Evolutionary conservation across 2,797 vertebrate species (phyloP).

Genomic region (Phoeniculus purpureus): DNA sequence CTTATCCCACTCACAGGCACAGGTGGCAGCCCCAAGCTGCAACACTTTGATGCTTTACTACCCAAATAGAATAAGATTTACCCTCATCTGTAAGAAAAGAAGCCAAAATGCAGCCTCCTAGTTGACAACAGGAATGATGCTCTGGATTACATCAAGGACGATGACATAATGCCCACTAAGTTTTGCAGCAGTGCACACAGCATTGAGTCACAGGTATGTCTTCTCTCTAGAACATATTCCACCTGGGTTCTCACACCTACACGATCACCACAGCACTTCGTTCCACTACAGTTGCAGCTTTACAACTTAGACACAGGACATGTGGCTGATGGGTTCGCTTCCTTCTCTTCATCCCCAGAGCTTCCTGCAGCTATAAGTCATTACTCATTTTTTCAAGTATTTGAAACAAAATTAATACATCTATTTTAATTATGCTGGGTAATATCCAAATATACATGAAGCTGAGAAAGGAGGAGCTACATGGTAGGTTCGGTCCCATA

Average conservation of each 20-base stretch:
- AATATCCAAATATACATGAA: background rate
- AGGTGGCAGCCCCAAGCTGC: background rate
- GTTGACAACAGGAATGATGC: constrained; percentile 21
- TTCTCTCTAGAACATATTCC: background rate
- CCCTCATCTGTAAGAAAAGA: background rate
- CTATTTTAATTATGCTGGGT: background rate
- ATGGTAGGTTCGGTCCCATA: background rate
- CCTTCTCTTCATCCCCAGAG: background rate
- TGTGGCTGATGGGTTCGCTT: background rate
- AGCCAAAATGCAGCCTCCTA: background rate
- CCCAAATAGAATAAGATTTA: background rate
- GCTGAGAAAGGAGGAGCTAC: background rate
- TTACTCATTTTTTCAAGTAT: background rate
- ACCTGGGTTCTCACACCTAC: background rate
- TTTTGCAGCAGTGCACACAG: background rate
- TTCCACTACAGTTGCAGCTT: background rate
- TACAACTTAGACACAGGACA: background rate
- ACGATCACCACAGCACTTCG: background rate
- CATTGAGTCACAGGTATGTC: background rate
- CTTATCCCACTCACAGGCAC: background rate
- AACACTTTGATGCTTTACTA: background rate
- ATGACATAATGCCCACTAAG: background rate
- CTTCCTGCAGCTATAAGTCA: background rate
- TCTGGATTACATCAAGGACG: constrained; percentile 11
- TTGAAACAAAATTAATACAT: background rate